Base-by-base conservation (phyloP, 2,888 invertebrate species). In the Drosophila cognata region DNA sequence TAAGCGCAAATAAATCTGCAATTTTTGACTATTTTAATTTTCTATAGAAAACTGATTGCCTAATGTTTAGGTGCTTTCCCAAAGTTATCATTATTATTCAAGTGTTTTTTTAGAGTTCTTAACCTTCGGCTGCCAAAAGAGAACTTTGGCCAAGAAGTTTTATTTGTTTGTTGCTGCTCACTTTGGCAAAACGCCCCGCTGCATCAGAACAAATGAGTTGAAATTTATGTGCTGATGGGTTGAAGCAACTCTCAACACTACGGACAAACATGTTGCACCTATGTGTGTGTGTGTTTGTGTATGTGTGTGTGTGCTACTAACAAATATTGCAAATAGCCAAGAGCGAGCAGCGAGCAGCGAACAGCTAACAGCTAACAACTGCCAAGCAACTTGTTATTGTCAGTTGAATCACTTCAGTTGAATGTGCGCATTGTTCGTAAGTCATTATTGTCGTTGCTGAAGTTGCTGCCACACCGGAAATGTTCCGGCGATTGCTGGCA, bases 331-430 rank as follows among this genome's bases (percentile, higher is more conserved):
- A 43, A 58, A 74, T 25, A 46, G 67, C 43, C 43, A 61, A 69
- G 25, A 51, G 50, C 60, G 21, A 35, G 41, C 21, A 70, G 29
- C 36, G 21, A 58, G 41, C 21, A 70, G 29, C 36, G 21, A 58
- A 53, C 21, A 59, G 41, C 33, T n/a, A 61, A 56, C 51, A 52
- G 35, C 21, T 21, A 59, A 63, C 33, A 43, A 63, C 46, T 31
- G 38, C 41, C 50, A 51, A 55, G 59, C 60, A 74, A 84, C 71
- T 84, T 88, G 82, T 87, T 87, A 79, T 88, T 82, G 77, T 68
- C 82, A 73, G 52, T 70, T 79, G 67, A 84, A 83, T 81, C 79
- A 71, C 68, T 71, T 81, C 79, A 71, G 64, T 70, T 46, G 64
- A 71, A 70, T 50, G 63, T 62, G 62, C 66, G 64, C 82, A 84